Percentiles rank a stretch among this genome's conserved stretches.
phyloP scores from a whole-genome alignment of 2,113 vertebrate genomes.

The Cepphus grylle region DNA sequence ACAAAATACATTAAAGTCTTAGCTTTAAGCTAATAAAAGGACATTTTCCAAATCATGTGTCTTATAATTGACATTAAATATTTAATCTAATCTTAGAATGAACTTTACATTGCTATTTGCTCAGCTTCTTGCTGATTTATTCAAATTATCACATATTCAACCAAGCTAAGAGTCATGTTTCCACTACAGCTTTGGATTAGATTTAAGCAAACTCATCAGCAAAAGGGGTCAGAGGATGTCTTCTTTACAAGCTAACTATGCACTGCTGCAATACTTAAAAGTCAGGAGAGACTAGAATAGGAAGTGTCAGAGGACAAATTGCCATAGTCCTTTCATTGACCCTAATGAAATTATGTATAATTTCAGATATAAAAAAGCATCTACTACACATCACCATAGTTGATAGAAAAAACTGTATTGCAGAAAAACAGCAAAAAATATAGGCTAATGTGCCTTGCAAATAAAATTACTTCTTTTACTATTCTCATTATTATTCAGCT shows the following conservation, averaged over 20 bases:
- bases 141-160: neutral
- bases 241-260: neutral
- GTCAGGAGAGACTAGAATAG: neutral
- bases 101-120: neutral
- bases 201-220: neutral
- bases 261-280: neutral
- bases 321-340: neutral
- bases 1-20: neutral
- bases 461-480: neutral
- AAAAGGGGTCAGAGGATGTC: neutral
- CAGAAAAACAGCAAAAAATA: neutral
- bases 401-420: neutral
- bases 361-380: neutral
- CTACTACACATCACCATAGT: neutral
- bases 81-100: neutral
- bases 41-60: neutral
- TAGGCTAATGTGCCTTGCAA: neutral
- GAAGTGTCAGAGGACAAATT: neutral
- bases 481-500: neutral
- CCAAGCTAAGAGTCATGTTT: neutral
- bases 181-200: neutral
- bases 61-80: neutral
- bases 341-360: neutral
- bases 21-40: neutral
- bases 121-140: neutral